Base-by-base conservation (phyloP, 2,113 vertebrate genomes). In the Vulpes vulpes region DNA sequence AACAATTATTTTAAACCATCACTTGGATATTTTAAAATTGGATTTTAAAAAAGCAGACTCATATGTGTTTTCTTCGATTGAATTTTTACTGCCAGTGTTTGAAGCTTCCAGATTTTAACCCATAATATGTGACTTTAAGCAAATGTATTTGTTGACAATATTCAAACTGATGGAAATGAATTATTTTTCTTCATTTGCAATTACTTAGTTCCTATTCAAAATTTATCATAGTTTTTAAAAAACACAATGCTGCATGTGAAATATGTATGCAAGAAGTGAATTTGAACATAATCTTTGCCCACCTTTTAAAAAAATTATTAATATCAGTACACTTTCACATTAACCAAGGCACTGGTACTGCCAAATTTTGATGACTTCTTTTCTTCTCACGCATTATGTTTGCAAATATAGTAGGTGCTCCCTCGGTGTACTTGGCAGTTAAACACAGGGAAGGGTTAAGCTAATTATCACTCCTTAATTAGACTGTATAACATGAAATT, bases 1-100 rank as follows among this genome's bases (percentile, higher is more conserved):
- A 98, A 79, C 84, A 88, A 94, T 90, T 89, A 94, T 94, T 97
- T 86, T 79, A 95, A 94, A 88, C 73, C 64, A 97, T 92, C 57
- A 51, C 60, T 95, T 93, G 55, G 69, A 78, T 96, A 84, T 83
- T 95, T 96, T 97, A 64, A 85, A 86, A 92, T 4, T 57, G 67
- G 64, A 79, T 98, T 96, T 96, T 88, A 95, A 88, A 94, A n/a
- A 69, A 80, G 27, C 6, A 22, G 5, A 10, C 90, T 89, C 25
- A 19, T 78, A 30, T 60, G 25, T 89, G n/a, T 81, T 93, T 82
- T 89, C 87, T 88, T 49, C 80, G 80, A 49, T 64, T 97, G 87
- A 32, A 80, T 93, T 91, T 94, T 88, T 89, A 92, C 76, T 62
- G 32, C 43, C 51, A 96, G 16, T 51, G 20, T 71, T 88, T 5